Evolutionary conservation across 2,888 invertebrate genomes (phyloP), one percentile per base, ranked within the genome.

Genomic region (Apodemia hepburni): DNA sequence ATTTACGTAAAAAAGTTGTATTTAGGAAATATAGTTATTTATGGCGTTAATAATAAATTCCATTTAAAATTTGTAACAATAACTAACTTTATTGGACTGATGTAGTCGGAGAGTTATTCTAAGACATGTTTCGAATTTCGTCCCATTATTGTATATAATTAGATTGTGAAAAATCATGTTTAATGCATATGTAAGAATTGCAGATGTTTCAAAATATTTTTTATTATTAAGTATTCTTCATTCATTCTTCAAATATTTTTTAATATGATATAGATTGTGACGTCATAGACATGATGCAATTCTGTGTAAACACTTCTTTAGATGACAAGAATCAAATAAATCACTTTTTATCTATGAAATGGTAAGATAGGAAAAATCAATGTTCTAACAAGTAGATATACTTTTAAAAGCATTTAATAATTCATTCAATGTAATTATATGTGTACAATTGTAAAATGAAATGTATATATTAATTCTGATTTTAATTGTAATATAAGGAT

Each of bases 401-500:
- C 17, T 49, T 49, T n/a, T n/a, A 49, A 49, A 49, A 9, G 49
- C 49, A 49, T 49, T 49, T 49, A 49, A 17, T n/a, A 49, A 49
- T 49, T 49, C 7, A 22, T 12, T 51, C 8, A 3, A 51, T 51
- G 5, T 17, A 49, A 49, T 49, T 11, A 12, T 33, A 33, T 51
- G 51, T 51, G 51, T 51, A 51, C 12, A 51, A 22, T 51, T 51
- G 51, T 51, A 51, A 51, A 51, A 29, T 17, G 8, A n/a, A 45
- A 17, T 60, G 60, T 60, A 60, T 60, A 58, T 62, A 62, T 59
- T 62, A 61, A 35, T 58, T 49, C 33, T 62, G 59, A 59, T 59
- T 59, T 51, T 38, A 60, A 49, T 12, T 15, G 12, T 15, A 15
- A 38, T 38, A 15, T 38, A 38, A 38, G 38, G 38, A 38, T 49